A percentile compares a stretch with the other conserved stretches of the same genome.
These are phyloP conservation scores for Corydoras maculifer DNA, from an alignment of 2,113 vertebrate genomes.

Conservation along the genomic window DNA sequence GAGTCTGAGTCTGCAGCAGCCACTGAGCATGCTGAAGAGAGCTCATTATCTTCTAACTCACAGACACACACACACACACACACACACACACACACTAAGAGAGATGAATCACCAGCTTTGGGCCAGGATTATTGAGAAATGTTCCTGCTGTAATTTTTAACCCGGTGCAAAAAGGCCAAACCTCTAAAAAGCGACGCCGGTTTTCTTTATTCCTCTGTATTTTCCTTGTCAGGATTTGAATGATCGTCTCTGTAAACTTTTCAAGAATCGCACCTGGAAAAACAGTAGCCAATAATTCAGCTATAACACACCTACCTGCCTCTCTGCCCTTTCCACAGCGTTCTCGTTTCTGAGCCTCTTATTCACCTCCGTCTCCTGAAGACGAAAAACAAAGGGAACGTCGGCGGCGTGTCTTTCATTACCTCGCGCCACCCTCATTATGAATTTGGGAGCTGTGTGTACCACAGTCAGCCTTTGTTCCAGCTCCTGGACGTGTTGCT, in stretches of 20 bases:
- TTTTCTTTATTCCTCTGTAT: background rate
- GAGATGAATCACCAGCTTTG: slow-evolving; percentile 19
- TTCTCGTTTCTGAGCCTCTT: slow-evolving; percentile 73
- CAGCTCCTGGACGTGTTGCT: slow-evolving; percentile 76
- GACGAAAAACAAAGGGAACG: background rate
- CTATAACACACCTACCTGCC: slow-evolving; percentile 65
- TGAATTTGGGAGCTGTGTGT: slow-evolving; percentile 26
- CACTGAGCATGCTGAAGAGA: slow-evolving; percentile 74
- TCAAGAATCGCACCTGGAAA: slow-evolving; percentile 11
- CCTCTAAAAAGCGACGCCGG: background rate
- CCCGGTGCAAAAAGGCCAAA: background rate
- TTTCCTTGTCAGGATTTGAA: slow-evolving; percentile 1
- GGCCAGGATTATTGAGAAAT: slow-evolving; percentile 15
- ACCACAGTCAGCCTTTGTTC: slow-evolving; percentile 77
- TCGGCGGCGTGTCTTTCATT: background rate
- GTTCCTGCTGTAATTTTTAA: slow-evolving; percentile 6
- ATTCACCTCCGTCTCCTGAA: slow-evolving; percentile 76
- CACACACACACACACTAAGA: slow-evolving; percentile 9
- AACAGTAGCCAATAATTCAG: slow-evolving; percentile 3
- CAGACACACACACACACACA: slow-evolving; percentile 14
- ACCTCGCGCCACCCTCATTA: too few relatives aligned
- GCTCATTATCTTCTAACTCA: slow-evolving; percentile 71
- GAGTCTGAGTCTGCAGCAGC: slow-evolving; percentile 73
- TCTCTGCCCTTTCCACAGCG: slow-evolving; percentile 67
- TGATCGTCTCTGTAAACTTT: slow-evolving; percentile 8